phyloP scores from a whole-genome alignment of 2,113 vertebrate genomes.

The Andinoacara biseriatus region DNA sequence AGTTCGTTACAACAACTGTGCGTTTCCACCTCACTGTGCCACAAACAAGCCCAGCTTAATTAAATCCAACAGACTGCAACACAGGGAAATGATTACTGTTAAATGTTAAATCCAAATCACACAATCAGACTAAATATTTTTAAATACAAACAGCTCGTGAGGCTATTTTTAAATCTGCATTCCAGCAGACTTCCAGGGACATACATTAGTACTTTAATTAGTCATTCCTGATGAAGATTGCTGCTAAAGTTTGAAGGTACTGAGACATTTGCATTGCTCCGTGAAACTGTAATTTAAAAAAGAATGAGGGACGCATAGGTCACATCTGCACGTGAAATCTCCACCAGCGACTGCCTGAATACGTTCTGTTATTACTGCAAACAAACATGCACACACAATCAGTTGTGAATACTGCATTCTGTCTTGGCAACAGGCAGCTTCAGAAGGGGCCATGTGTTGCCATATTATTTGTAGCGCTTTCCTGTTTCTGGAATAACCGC shows the following conservation, averaged over 20 bases:
- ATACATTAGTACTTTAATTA: slow-evolving; percentile 36
- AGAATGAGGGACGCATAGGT: slow-evolving; percentile 31
- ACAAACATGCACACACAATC: slow-evolving; percentile 40
- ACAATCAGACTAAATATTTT: slow-evolving; percentile 28
- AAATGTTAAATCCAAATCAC: slow-evolving; percentile 45
- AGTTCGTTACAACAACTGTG: slow-evolving; percentile 14
- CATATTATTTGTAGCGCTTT: slow-evolving; percentile 80
- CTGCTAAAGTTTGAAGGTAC: slow-evolving; percentile 28
- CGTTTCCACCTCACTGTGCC: slow-evolving; percentile 16
- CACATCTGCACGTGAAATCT: slow-evolving; percentile 63
- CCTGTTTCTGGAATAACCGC: slow-evolving; percentile 81
- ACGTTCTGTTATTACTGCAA: slow-evolving; percentile 22
- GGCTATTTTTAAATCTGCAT: slow-evolving; percentile 15
- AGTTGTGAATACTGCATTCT: slow-evolving; percentile 39
- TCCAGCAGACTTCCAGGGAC: neutral
- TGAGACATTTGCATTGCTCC: slow-evolving; percentile 14
- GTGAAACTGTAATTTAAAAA: slow-evolving; percentile 45
- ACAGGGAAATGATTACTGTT: slow-evolving; percentile 38
- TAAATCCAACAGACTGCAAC: slow-evolving; percentile 25
- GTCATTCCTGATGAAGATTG: slow-evolving; percentile 33
- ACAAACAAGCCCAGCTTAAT: neutral
- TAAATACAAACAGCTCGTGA: slow-evolving; percentile 3
- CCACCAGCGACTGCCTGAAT: slow-evolving; percentile 39
- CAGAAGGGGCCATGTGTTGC: slow-evolving; percentile 67
- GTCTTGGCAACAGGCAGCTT: slow-evolving; percentile 54